Base-by-base conservation (phyloP, 2,888 invertebrate genomes). In the Tipula unca region DNA sequence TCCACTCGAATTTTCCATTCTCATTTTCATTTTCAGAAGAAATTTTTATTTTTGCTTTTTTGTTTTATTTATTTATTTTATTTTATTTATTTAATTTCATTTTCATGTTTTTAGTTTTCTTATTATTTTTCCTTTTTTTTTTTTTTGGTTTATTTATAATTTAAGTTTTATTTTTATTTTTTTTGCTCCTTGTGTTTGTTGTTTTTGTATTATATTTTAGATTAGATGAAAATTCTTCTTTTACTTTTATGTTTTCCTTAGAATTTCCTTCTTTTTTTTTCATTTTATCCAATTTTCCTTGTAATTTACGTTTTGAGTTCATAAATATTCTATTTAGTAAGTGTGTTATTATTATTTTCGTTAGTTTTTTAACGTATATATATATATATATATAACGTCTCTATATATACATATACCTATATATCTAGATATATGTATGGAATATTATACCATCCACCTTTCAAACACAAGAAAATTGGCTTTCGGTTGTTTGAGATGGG, bases 51-150 rank as follows among this genome's bases (percentile, higher is more conserved):
- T 54, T 17, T 17, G n/a, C n/a, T 54, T 54, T 54, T 17, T 69
- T 69, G 69, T 69, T 69, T 25, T 69, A 69, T 69, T 69, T 69
- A 69, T 69, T 69, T 69, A 69, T 69, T 48, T 69, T 69, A 69
- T 69, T 69, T 69, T 69, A 69, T 69, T 69, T 69, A 69, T 69
- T 69, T 69, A 69, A 69, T 69, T 69, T 69, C 69, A 69, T 69
- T 69, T 69, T 69, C 69, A 69, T 69, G 69, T 69, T 69, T 69
- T 25, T 69, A 69, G 69, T 69, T 69, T 69, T 69, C 69, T 69
- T 69, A 25, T 69, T 69, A 69, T 69, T 69, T 69, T 69, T 69
- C 69, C 39, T 48, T 48, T 48, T 48, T 48, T 48, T 48, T 48
- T 48, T 69, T 69, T 20, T 69, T 69, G 69, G 69, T 69, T 69